Evolutionary conservation across 2,888 invertebrate genomes (phyloP), one percentile per base, ranked within the genome.

Genomic region (Scaptodrosophila latifasciaeformis): DNA sequence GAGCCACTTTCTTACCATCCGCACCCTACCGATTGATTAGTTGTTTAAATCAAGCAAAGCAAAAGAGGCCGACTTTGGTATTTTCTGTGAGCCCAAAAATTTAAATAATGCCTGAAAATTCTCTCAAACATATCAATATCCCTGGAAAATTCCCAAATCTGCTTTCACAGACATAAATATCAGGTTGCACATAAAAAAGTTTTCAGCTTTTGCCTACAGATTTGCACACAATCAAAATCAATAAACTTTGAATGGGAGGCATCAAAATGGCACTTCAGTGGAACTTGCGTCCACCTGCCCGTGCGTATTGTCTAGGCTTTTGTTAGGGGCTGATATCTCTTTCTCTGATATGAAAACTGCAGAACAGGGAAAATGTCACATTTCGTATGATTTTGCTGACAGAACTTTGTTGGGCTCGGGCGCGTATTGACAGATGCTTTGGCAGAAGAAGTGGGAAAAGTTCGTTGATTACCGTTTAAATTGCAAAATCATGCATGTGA

Each of bases 331-430:
- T n/a, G n/a, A n/a, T n/a, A n/a, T n/a, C n/a, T n/a, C 12, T 9
- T 15, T 12, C 17, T 17, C 15, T 10, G 10, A 37, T 19, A 10
- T 2, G n/a, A 35, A 12, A 15, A 17, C 35, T 35, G 35, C 13
- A 35, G 5, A 35, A 10, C 43, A n/a, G 3, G 21, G 7, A 19
- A 9, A 59, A 61, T 62, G 67, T 60, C 59, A 74, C 62, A 74
- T 67, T 71, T 71, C 62, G 56, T 69, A 62, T 76, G 66, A 76
- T 68, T 76, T 70, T 77, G 75, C 75, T 77, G 70, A 71, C 78
- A 65, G 74, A 62, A 67, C 56, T 74, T 62, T 61, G 61, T 61
- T 77, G 70, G 59, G 4, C 54, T 54, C 65, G 15, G 17, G 17
- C 37, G 13, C 65, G 59, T 60, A 67, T 58, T 74, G 75, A 76